Base-by-base conservation (phyloP, 2,888 invertebrate genomes). In the Lithophane leautieri region DNA sequence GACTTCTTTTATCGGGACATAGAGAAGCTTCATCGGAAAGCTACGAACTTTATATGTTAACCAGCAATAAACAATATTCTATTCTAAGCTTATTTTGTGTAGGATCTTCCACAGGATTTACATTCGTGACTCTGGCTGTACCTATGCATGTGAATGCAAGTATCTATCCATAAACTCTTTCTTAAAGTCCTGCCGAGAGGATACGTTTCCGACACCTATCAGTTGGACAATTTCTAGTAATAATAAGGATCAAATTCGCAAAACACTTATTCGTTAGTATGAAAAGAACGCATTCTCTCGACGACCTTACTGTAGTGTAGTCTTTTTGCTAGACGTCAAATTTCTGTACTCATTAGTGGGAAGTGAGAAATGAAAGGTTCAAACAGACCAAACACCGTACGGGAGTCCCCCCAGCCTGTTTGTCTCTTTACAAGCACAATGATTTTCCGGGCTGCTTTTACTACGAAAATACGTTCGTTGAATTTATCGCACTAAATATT, bases 401-500 rank as follows among this genome's bases (percentile, higher is more conserved):
- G 6, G 28, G 52, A 28, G 28, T 47, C 8, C 2, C 4, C 16
- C 40, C 28, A 19, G 40, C 14, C 28, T 78, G 34, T 54, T 54
- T 25, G 22, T 25, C 22, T n/a, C 25, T 60, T 47, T n/a, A 52
- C 14, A 42, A 8, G 8, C 11, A 50, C 11, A 44, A 34, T 19
- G 14, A 56, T 76, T 54, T 58, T 19, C 34, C 9, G 14, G 22
- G 60, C 19, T 34, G 70, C 52, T 67, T 69, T 47, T 47, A 25
- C 34, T 47, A 25, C 12, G 73, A 66, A 73, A 78, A 63, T 58
- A 70, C 74, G 79, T 70, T 73, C 78, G 25, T n/a, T 66, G 19
- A 73, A 70, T 78, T 52, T 42, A 73, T 77, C 58, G 82, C 79
- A 76, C 82, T 72, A 52, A 52, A 47, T 42, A 42, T 82, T 82